Conservation (phyloP, 2,888 invertebrate genomes). For the Harpagoxenus sublaevis region DNA sequence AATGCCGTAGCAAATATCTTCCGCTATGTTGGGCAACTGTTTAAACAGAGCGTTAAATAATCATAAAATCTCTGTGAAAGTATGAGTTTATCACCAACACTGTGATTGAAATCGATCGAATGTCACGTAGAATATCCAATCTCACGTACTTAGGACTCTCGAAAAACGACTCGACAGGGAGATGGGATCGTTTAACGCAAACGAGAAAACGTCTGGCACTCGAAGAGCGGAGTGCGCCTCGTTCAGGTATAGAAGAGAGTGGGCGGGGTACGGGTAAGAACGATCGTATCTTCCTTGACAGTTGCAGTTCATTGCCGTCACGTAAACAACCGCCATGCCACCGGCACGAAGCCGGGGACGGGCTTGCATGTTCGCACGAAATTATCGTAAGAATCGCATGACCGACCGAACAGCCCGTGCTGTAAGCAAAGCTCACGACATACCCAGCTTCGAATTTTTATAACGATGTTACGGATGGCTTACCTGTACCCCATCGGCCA, state of each 20-base stretch:
- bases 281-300: conserved; percentile 64
- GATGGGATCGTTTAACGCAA: conserved; percentile 32
- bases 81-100: neutral
- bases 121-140: conserved; percentile 4
- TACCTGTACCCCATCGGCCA: neutral
- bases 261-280: conserved; percentile 6
- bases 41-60: neutral
- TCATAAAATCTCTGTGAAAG: neutral
- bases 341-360: conserved; percentile 35
- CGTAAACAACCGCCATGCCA: conserved; percentile 62
- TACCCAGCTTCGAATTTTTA: conserved; percentile 37
- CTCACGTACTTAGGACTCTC: conserved; percentile 17
- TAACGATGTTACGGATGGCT: conserved; percentile 19
- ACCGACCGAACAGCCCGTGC: conserved; percentile 46
- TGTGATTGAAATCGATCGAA: conserved; percentile 38
- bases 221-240: conserved; percentile 32
- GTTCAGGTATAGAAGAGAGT: conserved; percentile 32
- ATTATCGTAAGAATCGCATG: conserved; percentile 69
- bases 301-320: conserved; percentile 63
- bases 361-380: conserved; percentile 60
- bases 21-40: neutral
- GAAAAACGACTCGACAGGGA: conserved; percentile 33
- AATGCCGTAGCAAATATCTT: neutral
- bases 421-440: conserved; percentile 52
- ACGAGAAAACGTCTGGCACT: conserved; percentile 34